Base-by-base conservation (phyloP, 2,797 vertebrate species). In the Periophthalmus magnuspinnatus region DNA sequence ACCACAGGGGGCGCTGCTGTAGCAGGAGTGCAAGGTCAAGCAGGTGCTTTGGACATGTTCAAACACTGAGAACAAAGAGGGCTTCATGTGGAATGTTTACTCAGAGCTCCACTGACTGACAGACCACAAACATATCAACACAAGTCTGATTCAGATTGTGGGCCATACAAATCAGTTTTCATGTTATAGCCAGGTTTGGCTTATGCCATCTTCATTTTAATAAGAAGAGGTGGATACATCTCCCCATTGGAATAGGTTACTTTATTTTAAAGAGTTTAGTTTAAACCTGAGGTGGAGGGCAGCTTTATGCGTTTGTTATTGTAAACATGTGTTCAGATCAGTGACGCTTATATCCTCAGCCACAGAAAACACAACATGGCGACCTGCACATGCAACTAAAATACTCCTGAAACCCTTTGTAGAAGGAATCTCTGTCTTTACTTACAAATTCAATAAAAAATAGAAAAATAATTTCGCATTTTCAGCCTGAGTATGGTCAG, bases 1-100 rank as follows among this genome's bases (percentile, higher is more conserved):
- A 21, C 13, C 36, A 14, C 38, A 7, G 45, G 38, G 10, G 21
- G 38, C 38, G 2, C 41, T 45, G 41, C 41, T 4, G 21, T 13
- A 24, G 41, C 5, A 16, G 4, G 60, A 62, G 60, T 36, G 11
- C 61, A 16, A 41, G 62, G 62, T 28, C 14, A 36, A 65, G 61
- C 78, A 78, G 71, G 69, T 80, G 81, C 69, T 82, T n/a, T 2
- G 45, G 79, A 67, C 33, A 24, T 65, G 76, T 62, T 55, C 54
- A 73, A 54, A 76, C 74, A 69, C 75, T 55, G 60, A 22, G 61
- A 67, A 74, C 55, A 55, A 47, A 36, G 67, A 45, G 55, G 64
- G 57, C 57, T 62, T 14, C 16, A 21, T 65, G 24, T 67, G 54
- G 22, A 45, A 28, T 21, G 64, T 61, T 60, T 34, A 74, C 70